Evolutionary conservation across 1,140 invertebrate genomes (phyloP).

Genomic region (Archivesica marissinica): DNA sequence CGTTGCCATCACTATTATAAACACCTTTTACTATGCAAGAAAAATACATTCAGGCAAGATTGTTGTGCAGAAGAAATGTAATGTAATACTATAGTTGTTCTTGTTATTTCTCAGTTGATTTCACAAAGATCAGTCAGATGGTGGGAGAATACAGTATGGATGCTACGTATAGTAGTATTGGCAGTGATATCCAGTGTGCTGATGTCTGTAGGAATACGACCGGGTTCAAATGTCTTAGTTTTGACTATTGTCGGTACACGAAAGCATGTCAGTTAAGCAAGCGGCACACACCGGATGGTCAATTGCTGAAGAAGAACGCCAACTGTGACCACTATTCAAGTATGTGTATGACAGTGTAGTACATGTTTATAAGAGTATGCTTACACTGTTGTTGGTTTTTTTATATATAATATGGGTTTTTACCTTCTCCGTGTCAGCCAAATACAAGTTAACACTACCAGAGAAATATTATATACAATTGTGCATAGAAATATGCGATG

Average conservation of each 20-base stretch:
- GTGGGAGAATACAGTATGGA: slow-evolving; percentile 8
- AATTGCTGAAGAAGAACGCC: neutral
- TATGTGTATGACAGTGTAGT: too few relatives aligned
- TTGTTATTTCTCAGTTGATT: slow-evolving; percentile 33
- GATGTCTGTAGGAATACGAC: slow-evolving; percentile 15
- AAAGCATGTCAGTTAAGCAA: slow-evolving; percentile 32
- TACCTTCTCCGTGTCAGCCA: too few relatives aligned
- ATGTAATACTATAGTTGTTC: neutral
- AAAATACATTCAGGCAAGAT: too few relatives aligned
- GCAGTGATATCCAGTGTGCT: slow-evolving; percentile 16
- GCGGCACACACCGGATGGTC: slow-evolving; percentile 16
- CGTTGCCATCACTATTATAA: too few relatives aligned
- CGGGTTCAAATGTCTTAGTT: slow-evolving; percentile 28
- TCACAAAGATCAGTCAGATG: slow-evolving; percentile 4
- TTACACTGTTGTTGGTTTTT: too few relatives aligned
- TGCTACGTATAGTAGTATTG: neutral
- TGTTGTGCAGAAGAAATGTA: too few relatives aligned
- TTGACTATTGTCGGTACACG: slow-evolving; percentile 27
- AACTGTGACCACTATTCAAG: slow-evolving; percentile 47
- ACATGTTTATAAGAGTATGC: too few relatives aligned
- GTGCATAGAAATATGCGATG: too few relatives aligned
- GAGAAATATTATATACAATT: too few relatives aligned
- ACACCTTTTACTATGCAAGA: too few relatives aligned
- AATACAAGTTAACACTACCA: too few relatives aligned
- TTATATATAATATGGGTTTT: too few relatives aligned